Evolutionary conservation across 1,140 invertebrate species (phyloP).

Genomic region (Bombus polaris): DNA sequence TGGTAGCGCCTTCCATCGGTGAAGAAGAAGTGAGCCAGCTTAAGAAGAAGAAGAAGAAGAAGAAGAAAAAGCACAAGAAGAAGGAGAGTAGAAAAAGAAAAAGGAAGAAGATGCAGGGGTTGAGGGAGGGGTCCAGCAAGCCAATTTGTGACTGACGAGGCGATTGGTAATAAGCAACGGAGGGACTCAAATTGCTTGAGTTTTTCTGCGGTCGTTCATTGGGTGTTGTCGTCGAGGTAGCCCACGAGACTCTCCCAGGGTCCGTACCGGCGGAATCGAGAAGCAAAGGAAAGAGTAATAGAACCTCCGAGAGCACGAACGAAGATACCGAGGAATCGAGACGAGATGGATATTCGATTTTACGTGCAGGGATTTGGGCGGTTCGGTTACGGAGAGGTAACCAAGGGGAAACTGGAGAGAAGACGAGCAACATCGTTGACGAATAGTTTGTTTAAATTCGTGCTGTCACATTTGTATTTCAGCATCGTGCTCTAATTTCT

Average conservation of each 20-base stretch:
- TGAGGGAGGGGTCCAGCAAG: constrained; percentile 67
- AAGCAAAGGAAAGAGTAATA: constrained; percentile 40
- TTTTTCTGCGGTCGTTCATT: constrained; percentile 80
- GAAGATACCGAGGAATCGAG: constrained; percentile 6
- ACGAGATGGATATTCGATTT: constrained; percentile 23
- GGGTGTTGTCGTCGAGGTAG: constrained; percentile 76
- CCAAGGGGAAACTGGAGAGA: not conserved
- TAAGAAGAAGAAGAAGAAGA: constrained; percentile 21
- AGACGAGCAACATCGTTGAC: not conserved
- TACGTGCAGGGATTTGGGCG: not conserved
- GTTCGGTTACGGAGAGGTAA: not conserved
- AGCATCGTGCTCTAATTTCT: not conserved
- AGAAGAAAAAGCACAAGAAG: not conserved
- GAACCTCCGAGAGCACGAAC: not conserved
- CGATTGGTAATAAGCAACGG: constrained; percentile 81
- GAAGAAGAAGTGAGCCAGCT: constrained; percentile 11
- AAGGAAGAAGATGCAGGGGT: constrained; percentile 17
- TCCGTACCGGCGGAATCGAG: constrained; percentile 48
- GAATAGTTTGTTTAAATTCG: not conserved
- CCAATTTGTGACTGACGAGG: constrained; percentile 82
- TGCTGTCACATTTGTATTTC: not conserved
- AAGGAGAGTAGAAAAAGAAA: not conserved
- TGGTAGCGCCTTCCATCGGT: constrained; percentile 25
- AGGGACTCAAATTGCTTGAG: constrained; percentile 79
- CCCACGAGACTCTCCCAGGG: constrained; percentile 57